Evolutionary conservation across 2,797 vertebrate genomes (phyloP), one percentile per base, ranked within the genome.

Genomic region (Chaenodraco wilsoni): DNA sequence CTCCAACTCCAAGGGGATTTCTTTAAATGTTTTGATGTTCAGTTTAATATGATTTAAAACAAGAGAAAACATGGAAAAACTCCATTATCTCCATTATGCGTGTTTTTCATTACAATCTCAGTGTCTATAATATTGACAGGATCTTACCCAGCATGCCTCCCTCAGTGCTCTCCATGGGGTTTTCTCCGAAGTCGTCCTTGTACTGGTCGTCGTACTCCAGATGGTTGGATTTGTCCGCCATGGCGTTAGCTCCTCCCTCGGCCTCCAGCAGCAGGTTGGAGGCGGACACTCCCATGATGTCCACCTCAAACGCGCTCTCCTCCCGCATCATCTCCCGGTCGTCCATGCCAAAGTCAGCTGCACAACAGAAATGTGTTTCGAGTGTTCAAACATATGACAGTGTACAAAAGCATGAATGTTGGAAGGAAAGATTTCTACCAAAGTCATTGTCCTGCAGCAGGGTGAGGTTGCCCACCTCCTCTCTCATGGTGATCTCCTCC

Each of bases 401-500:
- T 31, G 16, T 41, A 69, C 15, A 55, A 7, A 8, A 43, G 4
- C 5, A 8, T 9, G 12, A 12, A 40, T 4, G 1, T 15, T 63
- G 17, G 41, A 13, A 51, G 13, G 1, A 51, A 16, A 44, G 41
- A 58, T 15, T n/a, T 69, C 64, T 94, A 97, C 97, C 96, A 13
- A 97, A 98, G 86, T 97, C 96, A 78, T 98, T 97, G 84, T 98
- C 97, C 76, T 97, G 95, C 79, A 98, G 94, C 74, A 98, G 96
- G 82, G 94, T 97, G 88, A 98, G 95, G 91, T 96, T 98, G 27
- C 96, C 96, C 64, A 98, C 97, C 90, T 98, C 97, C 92, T 98
- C 97, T 87, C 97, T 94, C 97, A 98, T 98, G 71, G 97, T 98
- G 87, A 98, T 98, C 92, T 98, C 97, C 92, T 98, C 97, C 78